phyloP scores from a whole-genome alignment of 2,797 vertebrate genomes.

The Ptychobarbus kaznakovi region DNA sequence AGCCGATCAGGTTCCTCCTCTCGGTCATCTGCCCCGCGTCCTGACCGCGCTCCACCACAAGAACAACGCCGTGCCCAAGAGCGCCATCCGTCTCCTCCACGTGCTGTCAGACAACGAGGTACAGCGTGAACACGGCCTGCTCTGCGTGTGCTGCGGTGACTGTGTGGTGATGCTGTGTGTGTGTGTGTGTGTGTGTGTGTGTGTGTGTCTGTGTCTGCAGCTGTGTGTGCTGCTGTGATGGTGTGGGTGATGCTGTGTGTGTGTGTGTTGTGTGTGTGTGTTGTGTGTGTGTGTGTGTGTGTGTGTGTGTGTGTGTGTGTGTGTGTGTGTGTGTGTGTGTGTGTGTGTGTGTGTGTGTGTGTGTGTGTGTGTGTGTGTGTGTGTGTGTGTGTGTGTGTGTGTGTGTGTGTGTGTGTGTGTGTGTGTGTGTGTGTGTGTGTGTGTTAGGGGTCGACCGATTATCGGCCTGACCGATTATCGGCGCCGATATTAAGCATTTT shows the following conservation, averaged over 20 bases:
- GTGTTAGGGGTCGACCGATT: too few relatives aligned
- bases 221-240: not conserved
- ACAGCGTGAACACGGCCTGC: not conserved
- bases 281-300: too few relatives aligned
- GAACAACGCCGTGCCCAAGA: slow-evolving; percentile 95
- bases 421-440: not conserved
- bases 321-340: too few relatives aligned
- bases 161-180: not conserved
- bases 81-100: slow-evolving; percentile 94
- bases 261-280: too few relatives aligned
- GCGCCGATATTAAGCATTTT: too few relatives aligned
- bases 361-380: too few relatives aligned
- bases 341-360: too few relatives aligned
- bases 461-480: too few relatives aligned
- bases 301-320: not conserved
- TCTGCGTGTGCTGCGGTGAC: not conserved
- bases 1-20: slow-evolving; percentile 96
- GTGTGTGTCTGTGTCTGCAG: slow-evolving; percentile 79
- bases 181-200: slow-evolving; percentile 79
- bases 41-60: slow-evolving; percentile 94
- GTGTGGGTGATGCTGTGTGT: too few relatives aligned
- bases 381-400: not conserved
- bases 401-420: not conserved
- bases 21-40: slow-evolving; percentile 95
- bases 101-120: slow-evolving; percentile 95